Evolutionary conservation across 2,113 vertebrate genomes (phyloP), one percentile per base, ranked within the genome.

Genomic region (Petaurus breviceps): DNA sequence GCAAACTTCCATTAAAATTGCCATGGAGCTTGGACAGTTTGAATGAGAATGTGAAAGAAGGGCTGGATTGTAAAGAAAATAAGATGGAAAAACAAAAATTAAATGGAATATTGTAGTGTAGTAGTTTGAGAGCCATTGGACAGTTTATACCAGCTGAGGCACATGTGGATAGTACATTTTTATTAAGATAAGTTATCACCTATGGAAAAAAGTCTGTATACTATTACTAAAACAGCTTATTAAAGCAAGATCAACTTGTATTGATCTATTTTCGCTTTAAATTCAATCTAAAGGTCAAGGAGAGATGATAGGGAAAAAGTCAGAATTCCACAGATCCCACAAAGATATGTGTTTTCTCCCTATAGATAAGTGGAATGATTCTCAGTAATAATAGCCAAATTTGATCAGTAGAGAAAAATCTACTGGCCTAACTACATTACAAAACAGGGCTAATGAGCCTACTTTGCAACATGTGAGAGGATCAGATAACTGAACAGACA

Each of bases 31-130:
- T 24, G 46, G 6, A 55, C 6, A 43, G 50, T 95, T 95, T 94
- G 54, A 43, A 94, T 93, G 46, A 94, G 49, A 96, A 57, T 16
- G 9, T 94, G 24, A 51, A 94, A 92, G 50, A 93, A 93, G 7
- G 19, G 19, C 5, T 11, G 0, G 3, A 55, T 89, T 8, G 43
- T 84, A 68, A 37, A 43, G 68, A 84, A 37, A 23, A 3, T n/a
- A 77, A 16, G 1, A 28, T 61, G 26, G 54, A 3, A 49, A 55
- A 89, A 43, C n/a, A 94, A 26, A 89, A 91, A 77, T n/a, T 23
- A 89, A 91, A 77, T 26, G 0, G 7, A 94, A 5, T 57, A 25
- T 25, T 89, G 54, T 25, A 46, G 61, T 50, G 25, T 16, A 89
- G 43, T 68, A 9, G 24, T 0, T 0, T 14, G 26, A 23, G 43